Base-by-base conservation (phyloP, 2,797 vertebrate genomes). In the Epinephelus awoara region DNA sequence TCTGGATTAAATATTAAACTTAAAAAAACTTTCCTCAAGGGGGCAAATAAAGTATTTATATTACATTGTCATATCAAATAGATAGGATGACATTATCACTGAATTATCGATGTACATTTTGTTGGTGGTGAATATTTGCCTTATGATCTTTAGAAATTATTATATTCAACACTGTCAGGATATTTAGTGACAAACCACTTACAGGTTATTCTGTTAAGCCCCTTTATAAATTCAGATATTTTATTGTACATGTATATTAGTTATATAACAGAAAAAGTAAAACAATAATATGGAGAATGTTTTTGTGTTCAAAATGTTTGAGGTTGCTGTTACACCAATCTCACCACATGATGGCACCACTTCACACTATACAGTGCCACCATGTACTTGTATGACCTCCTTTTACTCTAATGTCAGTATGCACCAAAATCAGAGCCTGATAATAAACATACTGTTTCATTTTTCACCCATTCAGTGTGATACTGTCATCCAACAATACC, bases 291-390 rank as follows among this genome's bases (percentile, higher is more conserved):
- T 21, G 40, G 5, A n/a, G 34, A 25, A 19, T 55, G 14, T 62
- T 25, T 42, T 38, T 67, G 3, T 38, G n/a, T 25, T 69, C 21
- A 47, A 14, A 1, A 27, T 27, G 10, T 67, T n/a, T 67, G 0
- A 54, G 9, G 17, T 61, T 72, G 47, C 17, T 68, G 6, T 73
- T 42, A 74, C 38, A 9, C 7, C 1, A 42, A 21, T 72, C 4
- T 65, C 4, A 38, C 83, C 86, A 81, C 86, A 65, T 52, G 89
- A 58, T 75, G 86, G 85, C 69, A 40, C 56, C 29, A 72, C 27
- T 44, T 82, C 42, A 67, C 72, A 56, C 5, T 34, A 3, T 25
- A 57, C 29, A 80, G 51, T 29, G 47, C 46, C 19, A 64, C 19
- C 11, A 34, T 34, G 10, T 34, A 40, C 19, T 47, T 25, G 6